These are phyloP conservation scores for Mythimna impura DNA, from an alignment of 2,888 invertebrate genomes.

Conservation along the genomic window DNA sequence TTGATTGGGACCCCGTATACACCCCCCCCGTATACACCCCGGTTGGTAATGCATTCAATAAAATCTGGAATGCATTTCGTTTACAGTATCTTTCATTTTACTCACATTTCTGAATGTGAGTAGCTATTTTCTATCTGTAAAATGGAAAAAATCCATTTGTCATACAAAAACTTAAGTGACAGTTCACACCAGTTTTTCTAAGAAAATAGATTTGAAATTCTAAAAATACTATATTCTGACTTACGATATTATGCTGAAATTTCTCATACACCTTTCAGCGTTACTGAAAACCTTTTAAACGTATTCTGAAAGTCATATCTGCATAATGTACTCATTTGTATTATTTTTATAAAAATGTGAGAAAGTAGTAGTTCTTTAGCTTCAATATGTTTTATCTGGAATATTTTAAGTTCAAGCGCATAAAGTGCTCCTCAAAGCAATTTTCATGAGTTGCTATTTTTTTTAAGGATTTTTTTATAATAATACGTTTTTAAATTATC, in stretches of 20 bases:
- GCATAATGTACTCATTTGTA: slow-evolving; percentile 3
- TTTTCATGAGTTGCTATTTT: slow-evolving; percentile 22
- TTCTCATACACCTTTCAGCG: not conserved
- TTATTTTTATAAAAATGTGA: slow-evolving; percentile 14
- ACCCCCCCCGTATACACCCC: no score
- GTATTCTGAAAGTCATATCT: slow-evolving; percentile 30
- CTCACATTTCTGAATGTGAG: no score
- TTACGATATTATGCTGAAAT: slow-evolving; percentile 1
- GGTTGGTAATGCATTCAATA: not conserved
- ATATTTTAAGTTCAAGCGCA: slow-evolving; percentile 30
- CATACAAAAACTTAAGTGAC: not conserved
- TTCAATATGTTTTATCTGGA: slow-evolving; percentile 4
- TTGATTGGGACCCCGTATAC: no score
- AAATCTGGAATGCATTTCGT: not conserved
- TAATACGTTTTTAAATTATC: not conserved
- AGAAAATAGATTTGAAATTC: not conserved
- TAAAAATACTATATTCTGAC: not conserved
- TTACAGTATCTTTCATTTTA: no score
- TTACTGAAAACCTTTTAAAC: slow-evolving; percentile 26
- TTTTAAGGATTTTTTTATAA: slow-evolving; percentile 7
- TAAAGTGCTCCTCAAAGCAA: slow-evolving; percentile 22
- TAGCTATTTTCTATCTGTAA: not conserved
- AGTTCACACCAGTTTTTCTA: not conserved
- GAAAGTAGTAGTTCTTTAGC: not conserved
- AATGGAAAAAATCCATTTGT: not conserved